Conservation (phyloP, 64 coral and sea anemone genomes). For the Hydrozoanthus tunicans region DNA sequence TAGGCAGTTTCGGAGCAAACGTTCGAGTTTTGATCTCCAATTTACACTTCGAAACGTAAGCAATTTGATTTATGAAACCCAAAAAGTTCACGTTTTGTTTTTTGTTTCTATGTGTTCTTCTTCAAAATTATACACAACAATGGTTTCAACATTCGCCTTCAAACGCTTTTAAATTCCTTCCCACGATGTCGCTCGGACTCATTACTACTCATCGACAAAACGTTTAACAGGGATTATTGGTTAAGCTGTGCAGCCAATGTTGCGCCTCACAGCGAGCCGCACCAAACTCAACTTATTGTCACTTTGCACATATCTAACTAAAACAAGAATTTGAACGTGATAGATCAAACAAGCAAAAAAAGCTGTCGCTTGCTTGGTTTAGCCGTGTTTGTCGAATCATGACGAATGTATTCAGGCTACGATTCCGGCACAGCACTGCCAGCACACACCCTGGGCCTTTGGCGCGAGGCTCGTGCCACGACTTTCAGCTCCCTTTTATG, state of each 20-base stretch:
- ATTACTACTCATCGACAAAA: not conserved
- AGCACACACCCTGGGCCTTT: not conserved
- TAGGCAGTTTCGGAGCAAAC: not conserved
- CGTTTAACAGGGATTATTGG: constrained; percentile 33
- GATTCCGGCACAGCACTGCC: too few species aligned
- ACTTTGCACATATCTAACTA: too few species aligned
- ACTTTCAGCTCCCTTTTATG: constrained; percentile 21
- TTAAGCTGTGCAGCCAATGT: not conserved
- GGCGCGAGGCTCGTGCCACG: not conserved
- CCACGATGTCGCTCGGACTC: not conserved
- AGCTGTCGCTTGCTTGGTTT: not conserved
- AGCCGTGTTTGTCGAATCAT: not conserved
- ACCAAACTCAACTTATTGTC: not conserved
- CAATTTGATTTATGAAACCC: too few species aligned
- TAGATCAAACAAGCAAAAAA: not conserved
- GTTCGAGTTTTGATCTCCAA: too few species aligned
- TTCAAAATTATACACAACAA: not conserved
- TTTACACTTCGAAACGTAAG: too few species aligned
- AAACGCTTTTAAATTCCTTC: not conserved
- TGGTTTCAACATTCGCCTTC: not conserved
- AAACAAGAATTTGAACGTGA: not conserved
- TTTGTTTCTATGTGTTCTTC: not conserved
- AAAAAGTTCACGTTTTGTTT: not conserved
- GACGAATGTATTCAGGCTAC: not conserved
- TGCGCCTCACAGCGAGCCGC: not conserved